Evolutionary conservation across 2,888 invertebrate species (phyloP), one percentile per base, ranked within the genome.

Genomic region (Hololepta plana): DNA sequence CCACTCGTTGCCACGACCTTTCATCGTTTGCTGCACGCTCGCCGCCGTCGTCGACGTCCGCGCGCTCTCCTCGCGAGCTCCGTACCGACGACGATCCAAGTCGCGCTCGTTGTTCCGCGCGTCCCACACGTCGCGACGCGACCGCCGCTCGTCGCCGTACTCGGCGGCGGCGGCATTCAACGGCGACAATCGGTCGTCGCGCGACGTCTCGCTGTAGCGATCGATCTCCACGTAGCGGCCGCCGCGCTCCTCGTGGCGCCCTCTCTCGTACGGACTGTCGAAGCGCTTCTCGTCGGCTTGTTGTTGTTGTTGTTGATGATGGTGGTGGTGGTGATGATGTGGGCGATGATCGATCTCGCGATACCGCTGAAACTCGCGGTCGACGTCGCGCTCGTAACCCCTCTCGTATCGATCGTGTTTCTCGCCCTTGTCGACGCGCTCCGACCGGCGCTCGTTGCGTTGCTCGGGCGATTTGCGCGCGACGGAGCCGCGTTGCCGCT

Each of bases 201-300:
- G 37, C 2, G 47, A 40, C 24, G 38, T 44, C 10, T 48, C 49
- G 31, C 45, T 42, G 28, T 47, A 51, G 36, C 46, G 51, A 15
- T 51, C 53, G 9, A 51, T 38, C 10, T 54, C 53, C 24, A 50
- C 21, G 33, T 50, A 54, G 4, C 33, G 52, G n/a, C n/a, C n/a
- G 6, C 28, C 4, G 47, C 35, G 32, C 20, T 38, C 42, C 3
- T 41, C 36, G 15, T 35, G 39, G 12, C 38, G 30, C 4, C 30
- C 26, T 9, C 40, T 49, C 9, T 52, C 52, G 31, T 55, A 60
- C 0, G 58, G 56, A 30, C 57, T 55, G 23, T 54, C 53, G 34
- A 53, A 56, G 15, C 35, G 27, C 14, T 35, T 39, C 12, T 54
- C 52, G 16, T 51, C 51, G n/a, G 49, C 47, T 11, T 46, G 29